Conservation (phyloP, 1,140 invertebrate species). For the Cherax quadricarinatus region DNA sequence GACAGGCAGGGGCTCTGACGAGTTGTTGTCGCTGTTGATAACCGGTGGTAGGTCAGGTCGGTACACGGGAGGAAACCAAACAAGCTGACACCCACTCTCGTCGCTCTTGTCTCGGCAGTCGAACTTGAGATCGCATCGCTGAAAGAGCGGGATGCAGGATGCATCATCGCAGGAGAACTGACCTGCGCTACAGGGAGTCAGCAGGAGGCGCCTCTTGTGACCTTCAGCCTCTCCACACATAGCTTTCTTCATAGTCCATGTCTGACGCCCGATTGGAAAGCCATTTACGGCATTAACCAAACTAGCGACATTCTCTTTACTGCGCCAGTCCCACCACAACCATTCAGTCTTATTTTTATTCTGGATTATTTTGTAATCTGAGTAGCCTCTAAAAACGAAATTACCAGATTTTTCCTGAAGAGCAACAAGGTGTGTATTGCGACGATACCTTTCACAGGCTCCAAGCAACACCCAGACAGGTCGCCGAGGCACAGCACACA, state of each 20-base stretch:
- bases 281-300: constrained; percentile 51
- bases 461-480: constrained; percentile 65
- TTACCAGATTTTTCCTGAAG: constrained; percentile 46
- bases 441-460: constrained; percentile 62
- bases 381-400: constrained; percentile 66
- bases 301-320: constrained; percentile 58
- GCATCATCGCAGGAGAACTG: constrained; percentile 78
- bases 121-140: constrained; percentile 81
- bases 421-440: constrained; percentile 66
- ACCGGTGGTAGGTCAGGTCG: constrained; percentile 65
- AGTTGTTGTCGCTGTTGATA: constrained; percentile 40
- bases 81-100: constrained; percentile 81
- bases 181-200: constrained; percentile 60
- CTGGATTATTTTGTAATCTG: constrained; percentile 55
- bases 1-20: constrained; percentile 50
- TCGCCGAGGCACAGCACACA: constrained; percentile 57
- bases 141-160: constrained; percentile 77
- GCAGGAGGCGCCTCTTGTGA: constrained; percentile 39
- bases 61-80: constrained; percentile 66
- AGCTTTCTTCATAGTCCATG: constrained; percentile 52
- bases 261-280: constrained; percentile 62
- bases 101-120: constrained; percentile 86
- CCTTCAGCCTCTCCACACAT: constrained; percentile 58
- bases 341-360: constrained; percentile 48
- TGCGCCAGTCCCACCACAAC: constrained; percentile 64